phyloP scores from a whole-genome alignment of 2,888 invertebrate genomes.

The Drosophila gaucha region DNA sequence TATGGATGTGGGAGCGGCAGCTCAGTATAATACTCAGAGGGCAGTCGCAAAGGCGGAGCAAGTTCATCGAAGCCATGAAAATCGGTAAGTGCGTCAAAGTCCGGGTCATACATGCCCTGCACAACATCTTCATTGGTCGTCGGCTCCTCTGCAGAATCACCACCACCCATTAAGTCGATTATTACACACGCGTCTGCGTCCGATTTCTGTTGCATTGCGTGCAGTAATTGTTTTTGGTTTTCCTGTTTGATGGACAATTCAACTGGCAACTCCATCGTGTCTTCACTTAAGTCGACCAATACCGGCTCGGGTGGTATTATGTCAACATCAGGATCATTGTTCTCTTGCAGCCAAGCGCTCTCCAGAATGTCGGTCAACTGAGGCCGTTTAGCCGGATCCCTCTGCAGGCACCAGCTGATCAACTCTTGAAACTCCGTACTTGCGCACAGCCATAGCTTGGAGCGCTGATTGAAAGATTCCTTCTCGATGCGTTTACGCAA shows the following conservation, averaged over 20 bases:
- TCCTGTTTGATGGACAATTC: conserved; percentile 8
- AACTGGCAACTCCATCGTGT: conserved; percentile 32
- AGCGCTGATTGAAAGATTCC: conserved; percentile 72
- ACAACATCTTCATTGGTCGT: conserved; percentile 8
- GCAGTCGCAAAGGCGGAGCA: conserved; percentile 28
- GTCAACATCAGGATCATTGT: conserved; percentile 40
- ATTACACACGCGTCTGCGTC: neutral
- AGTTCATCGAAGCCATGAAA: conserved; percentile 60
- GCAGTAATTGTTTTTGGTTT: neutral
- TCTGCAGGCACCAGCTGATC: conserved; percentile 73
- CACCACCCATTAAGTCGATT: neutral
- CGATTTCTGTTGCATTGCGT: neutral
- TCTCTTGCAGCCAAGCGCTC: conserved; percentile 84
- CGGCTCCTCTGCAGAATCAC: neutral
- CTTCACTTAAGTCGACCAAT: conserved; percentile 61
- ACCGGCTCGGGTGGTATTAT: conserved; percentile 37
- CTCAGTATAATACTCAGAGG: conserved; percentile 45
- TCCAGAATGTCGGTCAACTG: conserved; percentile 80
- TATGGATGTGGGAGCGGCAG: conserved; percentile 10
- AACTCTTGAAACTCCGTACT: conserved; percentile 66
- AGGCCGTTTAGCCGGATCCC: conserved; percentile 72
- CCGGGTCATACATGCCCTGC: conserved; percentile 34
- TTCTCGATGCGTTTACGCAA: conserved; percentile 74
- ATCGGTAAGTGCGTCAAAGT: conserved; percentile 38
- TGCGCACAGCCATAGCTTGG: conserved; percentile 73